These are phyloP conservation scores for Thunnus maccoyii DNA, from an alignment of 2,113 vertebrate species.

Conservation along the genomic window DNA sequence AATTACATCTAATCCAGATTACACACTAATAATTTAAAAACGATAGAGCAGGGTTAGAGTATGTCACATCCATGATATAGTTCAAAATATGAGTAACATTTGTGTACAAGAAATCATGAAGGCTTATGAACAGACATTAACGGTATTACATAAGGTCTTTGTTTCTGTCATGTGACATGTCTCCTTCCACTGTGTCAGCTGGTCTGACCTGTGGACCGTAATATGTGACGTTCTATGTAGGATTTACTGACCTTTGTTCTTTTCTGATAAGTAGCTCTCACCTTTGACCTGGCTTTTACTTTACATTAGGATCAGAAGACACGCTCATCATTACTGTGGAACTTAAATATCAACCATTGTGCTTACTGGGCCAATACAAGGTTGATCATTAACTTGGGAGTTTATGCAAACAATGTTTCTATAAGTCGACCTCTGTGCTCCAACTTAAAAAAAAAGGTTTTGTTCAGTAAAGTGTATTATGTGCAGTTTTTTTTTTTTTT, in stretches of 20 bases:
- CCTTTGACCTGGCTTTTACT: conserved; percentile 19
- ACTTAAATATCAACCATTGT: not conserved
- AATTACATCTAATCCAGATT: conserved; percentile 70
- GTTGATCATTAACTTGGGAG: not conserved
- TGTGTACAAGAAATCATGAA: not conserved
- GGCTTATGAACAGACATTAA: not conserved
- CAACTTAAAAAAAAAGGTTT: not conserved
- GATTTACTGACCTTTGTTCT: conserved; percentile 36
- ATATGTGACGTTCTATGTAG: conserved; percentile 7
- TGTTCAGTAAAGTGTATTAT: not conserved
- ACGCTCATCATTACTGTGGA: not conserved
- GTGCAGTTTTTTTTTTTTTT: not conserved
- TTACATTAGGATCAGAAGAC: not conserved
- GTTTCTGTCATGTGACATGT: conserved; percentile 26
- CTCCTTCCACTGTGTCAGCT: conserved; percentile 9
- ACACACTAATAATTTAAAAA: conserved; percentile 46
- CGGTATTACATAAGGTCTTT: conserved; percentile 24
- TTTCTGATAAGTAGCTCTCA: conserved; percentile 1
- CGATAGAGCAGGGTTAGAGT: conserved; percentile 1
- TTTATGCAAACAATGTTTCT: not conserved
- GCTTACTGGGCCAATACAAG: not conserved
- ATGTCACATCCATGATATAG: conserved; percentile 8
- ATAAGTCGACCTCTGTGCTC: not conserved
- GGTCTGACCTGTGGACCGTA: conserved; percentile 35
- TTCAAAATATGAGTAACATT: not conserved